Base-by-base conservation (phyloP, 2,888 invertebrate genomes). In the Noctua janthina region DNA sequence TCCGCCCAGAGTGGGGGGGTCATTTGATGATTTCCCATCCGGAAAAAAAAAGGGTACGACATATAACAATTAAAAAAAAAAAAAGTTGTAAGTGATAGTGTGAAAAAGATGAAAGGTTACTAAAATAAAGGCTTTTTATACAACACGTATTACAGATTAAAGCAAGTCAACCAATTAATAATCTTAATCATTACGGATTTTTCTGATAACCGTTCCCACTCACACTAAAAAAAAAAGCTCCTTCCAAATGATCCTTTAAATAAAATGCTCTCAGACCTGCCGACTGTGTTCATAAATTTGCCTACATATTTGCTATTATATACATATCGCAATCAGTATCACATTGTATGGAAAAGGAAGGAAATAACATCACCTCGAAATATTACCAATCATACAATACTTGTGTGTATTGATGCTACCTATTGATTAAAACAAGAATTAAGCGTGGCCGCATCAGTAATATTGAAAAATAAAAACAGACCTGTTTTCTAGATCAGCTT, bases 281-380 rank as follows among this genome's bases (percentile, higher is more conserved):
- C 29, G 56, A 29, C 62, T 46, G 29, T 59, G 62, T 66, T 23
- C 43, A 64, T n/a, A 71, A 15, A 82, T 71, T 69, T 59, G 7
- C 46, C 13, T 62, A 62, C 43, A 84, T 81, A 49, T 76, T 76
- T 81, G 43, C 23, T 64, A 51, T 71, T 67, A 70, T 29, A 29
- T 29, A 62, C 74, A 67, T 70, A 20, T 67, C 75, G 43, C 71
- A 76, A 71, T 84, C 59, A 70, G 64, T 54, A n/a, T 35, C 56
- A 66, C 15, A 56, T 79, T 79, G 29, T 68, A 17, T 49, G 23
- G 13, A n/a, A 62, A 39, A 54, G 23, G n/a, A 29, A 54, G 43
- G 13, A 29, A 54, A 39, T 29, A 29, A 29, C n/a, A 29, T 29
- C 59, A 62, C 15, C n/a, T 62, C 29, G n/a, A 62, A 29, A 6